These are phyloP conservation scores for Coelogynopora nodosa DNA, from an alignment of 2,888 invertebrate species.

Conservation along the genomic window DNA sequence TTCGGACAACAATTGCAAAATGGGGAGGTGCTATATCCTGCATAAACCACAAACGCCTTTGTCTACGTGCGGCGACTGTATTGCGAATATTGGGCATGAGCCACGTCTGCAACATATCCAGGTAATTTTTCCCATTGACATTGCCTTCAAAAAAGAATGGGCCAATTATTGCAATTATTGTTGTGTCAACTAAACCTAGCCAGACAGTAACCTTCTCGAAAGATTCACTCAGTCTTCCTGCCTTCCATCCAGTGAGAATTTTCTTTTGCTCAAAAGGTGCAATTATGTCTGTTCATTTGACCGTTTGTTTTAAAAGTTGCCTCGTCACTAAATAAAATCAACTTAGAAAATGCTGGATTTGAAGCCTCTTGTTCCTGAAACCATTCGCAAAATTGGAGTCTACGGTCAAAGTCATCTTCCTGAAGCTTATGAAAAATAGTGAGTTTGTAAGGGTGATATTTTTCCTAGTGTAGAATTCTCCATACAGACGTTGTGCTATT, in stretches of 20 bases:
- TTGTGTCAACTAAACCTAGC: slow-evolving; percentile 30
- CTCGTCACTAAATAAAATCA: not conserved
- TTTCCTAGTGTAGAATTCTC: not conserved
- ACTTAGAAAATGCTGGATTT: not conserved
- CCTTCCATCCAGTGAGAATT: not conserved
- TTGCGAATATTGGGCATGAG: not conserved
- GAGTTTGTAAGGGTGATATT: slow-evolving; percentile 28
- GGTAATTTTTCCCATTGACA: slow-evolving; percentile 9
- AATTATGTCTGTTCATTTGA: slow-evolving; percentile 24
- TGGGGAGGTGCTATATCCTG: not conserved
- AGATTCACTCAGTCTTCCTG: slow-evolving; percentile 4
- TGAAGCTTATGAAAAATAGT: slow-evolving; percentile 8
- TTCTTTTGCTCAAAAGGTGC: slow-evolving; percentile 5
- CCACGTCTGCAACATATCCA: not conserved
- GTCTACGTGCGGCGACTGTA: not conserved
- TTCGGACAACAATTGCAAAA: not conserved
- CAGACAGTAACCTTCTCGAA: not conserved
- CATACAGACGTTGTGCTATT: slow-evolving; percentile 13
- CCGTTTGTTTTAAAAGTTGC: slow-evolving; percentile 4
- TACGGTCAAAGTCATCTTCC: not conserved
- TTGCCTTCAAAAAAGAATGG: slow-evolving; percentile 24
- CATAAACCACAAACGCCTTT: not conserved
- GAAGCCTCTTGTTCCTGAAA: not conserved
- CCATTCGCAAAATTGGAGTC: not conserved
- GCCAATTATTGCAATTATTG: slow-evolving; percentile 8